phyloP scores from a whole-genome alignment of 2,888 invertebrate genomes.

The Limnephilus auricula region DNA sequence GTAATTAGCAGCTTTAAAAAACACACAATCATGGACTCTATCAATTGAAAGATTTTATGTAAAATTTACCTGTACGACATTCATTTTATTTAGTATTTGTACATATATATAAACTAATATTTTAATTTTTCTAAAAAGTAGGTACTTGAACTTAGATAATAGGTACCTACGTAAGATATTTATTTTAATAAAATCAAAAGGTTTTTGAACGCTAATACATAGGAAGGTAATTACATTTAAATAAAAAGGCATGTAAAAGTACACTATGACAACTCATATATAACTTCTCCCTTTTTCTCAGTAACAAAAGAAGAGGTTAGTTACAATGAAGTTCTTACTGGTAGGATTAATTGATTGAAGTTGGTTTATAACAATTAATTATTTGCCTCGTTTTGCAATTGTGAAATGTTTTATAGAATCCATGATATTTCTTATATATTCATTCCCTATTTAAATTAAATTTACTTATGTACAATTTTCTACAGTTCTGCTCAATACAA shows the following conservation, averaged over 20 bases:
- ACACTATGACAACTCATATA: no score
- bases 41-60: not conserved
- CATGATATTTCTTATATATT: not conserved
- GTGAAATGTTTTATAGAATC: not conserved
- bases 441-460: slow-evolving; percentile 10
- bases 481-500: slow-evolving; percentile 38
- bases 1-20: slow-evolving; percentile 23
- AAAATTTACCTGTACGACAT: not conserved
- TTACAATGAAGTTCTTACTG: not conserved
- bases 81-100: not conserved
- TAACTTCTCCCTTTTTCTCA: no score
- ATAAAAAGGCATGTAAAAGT: not conserved
- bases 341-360: not conserved
- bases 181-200: not conserved
- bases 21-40: slow-evolving; percentile 33
- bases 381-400: not conserved
- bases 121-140: slow-evolving; percentile 30
- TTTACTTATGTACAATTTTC: slow-evolving; percentile 55
- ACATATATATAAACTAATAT: not conserved
- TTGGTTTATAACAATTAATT: no score
- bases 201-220: not conserved
- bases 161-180: not conserved
- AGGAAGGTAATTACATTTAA: not conserved
- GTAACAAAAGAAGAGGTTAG: not conserved
- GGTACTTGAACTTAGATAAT: slow-evolving; percentile 23